Conservation (phyloP, 2,888 invertebrate species). For the Buathra laborator region DNA sequence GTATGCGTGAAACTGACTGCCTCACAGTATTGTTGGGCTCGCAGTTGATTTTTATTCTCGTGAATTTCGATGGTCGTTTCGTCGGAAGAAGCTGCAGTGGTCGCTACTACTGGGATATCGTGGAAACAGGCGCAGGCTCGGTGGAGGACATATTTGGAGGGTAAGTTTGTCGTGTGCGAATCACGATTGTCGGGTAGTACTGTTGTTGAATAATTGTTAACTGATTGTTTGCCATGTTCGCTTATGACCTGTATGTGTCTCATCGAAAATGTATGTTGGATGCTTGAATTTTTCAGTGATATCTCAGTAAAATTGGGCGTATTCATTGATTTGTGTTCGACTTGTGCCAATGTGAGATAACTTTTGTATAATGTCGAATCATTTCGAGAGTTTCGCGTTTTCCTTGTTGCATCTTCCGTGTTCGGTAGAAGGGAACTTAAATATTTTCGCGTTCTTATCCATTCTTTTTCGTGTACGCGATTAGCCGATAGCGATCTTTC, state of each 20-base stretch:
- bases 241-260: conserved; percentile 81
- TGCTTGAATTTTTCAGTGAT: conserved; percentile 69
- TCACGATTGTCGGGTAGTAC: conserved; percentile 50
- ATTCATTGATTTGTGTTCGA: conserved; percentile 71
- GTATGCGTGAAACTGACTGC: conserved; percentile 78
- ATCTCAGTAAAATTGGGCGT: conserved; percentile 69
- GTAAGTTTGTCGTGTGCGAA: conserved; percentile 64
- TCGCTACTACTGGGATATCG: conserved; percentile 67
- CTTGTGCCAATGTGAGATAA: conserved; percentile 71
- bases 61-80: conserved; percentile 76
- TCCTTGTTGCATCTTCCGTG: conserved; percentile 65
- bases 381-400: conserved; percentile 56
- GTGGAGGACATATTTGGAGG: conserved; percentile 44
- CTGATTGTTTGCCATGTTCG: conserved; percentile 77
- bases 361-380: conserved; percentile 67
- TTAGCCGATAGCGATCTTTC: not conserved
- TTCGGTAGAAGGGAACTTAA: conserved; percentile 68
- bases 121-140: conserved; percentile 62
- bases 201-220: conserved; percentile 65
- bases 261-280: conserved; percentile 76
- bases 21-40: conserved; percentile 72
- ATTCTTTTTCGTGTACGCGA: conserved; percentile 27
- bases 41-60: conserved; percentile 75
- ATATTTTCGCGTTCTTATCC: conserved; percentile 68
- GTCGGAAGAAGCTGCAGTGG: conserved; percentile 78